phyloP scores from a whole-genome alignment of 2,888 invertebrate genomes.

The Papilio elwesi region DNA sequence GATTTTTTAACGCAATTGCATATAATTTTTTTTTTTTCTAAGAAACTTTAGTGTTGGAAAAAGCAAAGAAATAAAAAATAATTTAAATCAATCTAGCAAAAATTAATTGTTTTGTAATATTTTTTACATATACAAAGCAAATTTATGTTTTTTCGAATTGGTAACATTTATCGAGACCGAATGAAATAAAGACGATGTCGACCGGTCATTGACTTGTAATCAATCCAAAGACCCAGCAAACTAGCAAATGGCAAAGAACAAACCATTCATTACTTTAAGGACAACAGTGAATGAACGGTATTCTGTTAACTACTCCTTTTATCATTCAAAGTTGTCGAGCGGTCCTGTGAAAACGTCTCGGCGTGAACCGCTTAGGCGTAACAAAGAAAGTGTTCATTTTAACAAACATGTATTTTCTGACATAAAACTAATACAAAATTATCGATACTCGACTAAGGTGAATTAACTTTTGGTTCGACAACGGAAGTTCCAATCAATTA shows the following conservation, averaged over 20 bases:
- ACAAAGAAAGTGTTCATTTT: constrained; percentile 54
- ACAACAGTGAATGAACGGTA: constrained; percentile 37
- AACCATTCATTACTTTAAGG: no score
- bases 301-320: constrained; percentile 39
- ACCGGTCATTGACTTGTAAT: constrained; percentile 33
- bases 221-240: constrained; percentile 45
- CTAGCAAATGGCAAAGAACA: no score
- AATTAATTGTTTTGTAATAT: no score
- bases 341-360: constrained; percentile 49
- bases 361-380: constrained; percentile 41
- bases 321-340: constrained; percentile 50
- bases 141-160: background rate
- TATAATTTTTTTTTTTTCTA: no score
- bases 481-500: constrained; percentile 16
- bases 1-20: no score
- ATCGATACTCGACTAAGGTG: constrained; percentile 42
- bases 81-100: no score
- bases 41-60: no score
- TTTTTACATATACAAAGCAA: no score
- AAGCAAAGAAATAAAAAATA: no score
- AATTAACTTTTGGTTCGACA: constrained; percentile 21
- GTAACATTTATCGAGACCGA: constrained; percentile 37
- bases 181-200: constrained; percentile 30
- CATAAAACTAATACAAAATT: constrained; percentile 56
- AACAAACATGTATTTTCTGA: constrained; percentile 63